Base-by-base conservation (phyloP, 2,797 vertebrate species). In the Anguilla pacifica region DNA sequence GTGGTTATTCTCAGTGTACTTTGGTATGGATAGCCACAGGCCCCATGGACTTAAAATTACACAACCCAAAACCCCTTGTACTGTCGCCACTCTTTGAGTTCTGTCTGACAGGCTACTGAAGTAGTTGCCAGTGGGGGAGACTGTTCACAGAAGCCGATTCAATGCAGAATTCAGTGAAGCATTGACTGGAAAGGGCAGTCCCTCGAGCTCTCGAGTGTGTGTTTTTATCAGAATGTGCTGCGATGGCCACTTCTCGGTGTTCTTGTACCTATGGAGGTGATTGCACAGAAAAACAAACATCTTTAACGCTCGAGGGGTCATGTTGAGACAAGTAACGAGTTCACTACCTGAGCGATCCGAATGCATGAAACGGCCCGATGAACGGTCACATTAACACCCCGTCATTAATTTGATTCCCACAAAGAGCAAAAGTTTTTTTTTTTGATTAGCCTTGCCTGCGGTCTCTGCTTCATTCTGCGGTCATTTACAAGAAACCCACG, bases 21-120 rank as follows among this genome's bases (percentile, higher is more conserved):
- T 72, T 1, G 11, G 22, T 64, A 64, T 22, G 25, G 19, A 25
- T 64, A 19, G 9, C 81, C 39, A 22, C 39, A 49, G 79, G 11
- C 79, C 79, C 79, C 46, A 57, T 55, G 87, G 81, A 87, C 87
- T 46, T 43, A 25, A 7, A 55, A 83, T 83, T 10, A 77, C 31
- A 39, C 11, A 13, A 2, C 79, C 28, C 19, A 7, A 51, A 43
- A n/a, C 43, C 0, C 46, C 46, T 51, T 83, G 10, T 83, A 51
- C 19, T 83, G 46, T 51, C 46, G 25, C 79, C 49, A 1, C 74
- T 35, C 46, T 81, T 15, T 35, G 31, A 35, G 74, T n/a, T 82
- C 43, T 17, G 19, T 82, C 17, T 22, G 15, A 82, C 39, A 82
- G 39, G 79, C 39, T 51, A 22, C 79, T 46, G 79, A 46, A 31